Base-by-base conservation (phyloP, 2,888 invertebrate species). In the Itoplectis maculator region DNA sequence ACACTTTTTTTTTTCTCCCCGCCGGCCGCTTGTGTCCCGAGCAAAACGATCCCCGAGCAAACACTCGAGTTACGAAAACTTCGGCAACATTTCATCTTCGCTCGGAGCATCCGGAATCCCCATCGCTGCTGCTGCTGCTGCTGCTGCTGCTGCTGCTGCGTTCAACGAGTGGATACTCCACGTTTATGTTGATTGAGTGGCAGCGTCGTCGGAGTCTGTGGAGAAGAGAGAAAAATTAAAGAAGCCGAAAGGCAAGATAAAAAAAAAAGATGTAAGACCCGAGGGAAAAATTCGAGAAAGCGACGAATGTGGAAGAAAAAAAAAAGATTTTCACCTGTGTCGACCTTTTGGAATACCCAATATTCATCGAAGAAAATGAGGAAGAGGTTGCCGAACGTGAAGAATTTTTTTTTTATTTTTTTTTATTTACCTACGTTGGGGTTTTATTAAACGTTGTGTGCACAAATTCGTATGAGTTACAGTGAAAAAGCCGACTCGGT, bases 1-100 rank as follows among this genome's bases (percentile, higher is more conserved):
- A n/a, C n/a, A n/a, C n/a, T n/a, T n/a, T n/a, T n/a, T n/a, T n/a
- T n/a, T n/a, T n/a, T n/a, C n/a, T n/a, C n/a, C n/a, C n/a, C n/a
- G n/a, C n/a, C n/a, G n/a, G n/a, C n/a, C n/a, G n/a, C n/a, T n/a
- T n/a, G n/a, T n/a, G n/a, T n/a, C n/a, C n/a, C n/a, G n/a, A n/a
- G n/a, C n/a, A n/a, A n/a, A n/a, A n/a, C n/a, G n/a, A n/a, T n/a
- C 9, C 37, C 61, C 18, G 18, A 40, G 35, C 37, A 61, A 61
- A 61, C 61, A 61, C 61, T 59, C 15, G 35, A 37, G 37, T 37
- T 9, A 8, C 35, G 8, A 37, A 61, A 59, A 40, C 37, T 61
- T 61, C 61, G 61, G 61, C 61, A 61, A 61, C 61, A 37, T 37
- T 61, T 37, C 37, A 61, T 61, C 61, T 37, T 61, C 61, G 9